A percentile compares a stretch with the other conserved stretches of the same genome.
Conservation (phyloP, 2,888 invertebrate species). For the Apoda limacodes region DNA sequence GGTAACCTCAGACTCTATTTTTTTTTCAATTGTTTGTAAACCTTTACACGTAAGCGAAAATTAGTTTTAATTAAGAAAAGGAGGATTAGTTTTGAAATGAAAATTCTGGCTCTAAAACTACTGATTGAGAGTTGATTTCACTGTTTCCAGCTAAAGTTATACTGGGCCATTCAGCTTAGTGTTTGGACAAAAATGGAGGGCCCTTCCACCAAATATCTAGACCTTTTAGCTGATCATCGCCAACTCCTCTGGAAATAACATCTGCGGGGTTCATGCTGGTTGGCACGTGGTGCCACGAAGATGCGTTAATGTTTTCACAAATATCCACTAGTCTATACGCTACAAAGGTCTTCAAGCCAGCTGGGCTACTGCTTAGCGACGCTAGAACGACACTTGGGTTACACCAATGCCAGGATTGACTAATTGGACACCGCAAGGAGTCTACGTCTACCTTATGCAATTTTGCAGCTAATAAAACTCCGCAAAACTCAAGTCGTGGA, state of each 20-base stretch:
- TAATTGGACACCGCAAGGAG: slow-evolving; percentile 2
- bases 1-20: too few species aligned
- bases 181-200: not conserved
- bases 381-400: slow-evolving; percentile 14
- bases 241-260: slow-evolving; percentile 5
- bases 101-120: too few species aligned
- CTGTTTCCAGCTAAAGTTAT: too few species aligned
- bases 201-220: slow-evolving; percentile 5
- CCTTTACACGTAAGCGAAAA: too few species aligned
- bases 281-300: slow-evolving; percentile 12
- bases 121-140: too few species aligned
- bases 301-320: slow-evolving; percentile 1
- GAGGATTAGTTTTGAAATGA: too few species aligned
- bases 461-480: slow-evolving; percentile 8
- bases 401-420: slow-evolving; percentile 8
- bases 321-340: slow-evolving; percentile 11
- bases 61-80: too few species aligned
- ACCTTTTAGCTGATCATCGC: not conserved
- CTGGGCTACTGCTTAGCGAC: slow-evolving; percentile 6
- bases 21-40: too few species aligned
- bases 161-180: too few species aligned
- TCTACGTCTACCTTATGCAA: slow-evolving; percentile 3
- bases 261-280: slow-evolving; percentile 8
- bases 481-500: too few species aligned
- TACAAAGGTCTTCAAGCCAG: slow-evolving; percentile 12